phyloP scores from a whole-genome alignment of 2,888 invertebrate species.

The Spatulosminthurus flaviceps region DNA sequence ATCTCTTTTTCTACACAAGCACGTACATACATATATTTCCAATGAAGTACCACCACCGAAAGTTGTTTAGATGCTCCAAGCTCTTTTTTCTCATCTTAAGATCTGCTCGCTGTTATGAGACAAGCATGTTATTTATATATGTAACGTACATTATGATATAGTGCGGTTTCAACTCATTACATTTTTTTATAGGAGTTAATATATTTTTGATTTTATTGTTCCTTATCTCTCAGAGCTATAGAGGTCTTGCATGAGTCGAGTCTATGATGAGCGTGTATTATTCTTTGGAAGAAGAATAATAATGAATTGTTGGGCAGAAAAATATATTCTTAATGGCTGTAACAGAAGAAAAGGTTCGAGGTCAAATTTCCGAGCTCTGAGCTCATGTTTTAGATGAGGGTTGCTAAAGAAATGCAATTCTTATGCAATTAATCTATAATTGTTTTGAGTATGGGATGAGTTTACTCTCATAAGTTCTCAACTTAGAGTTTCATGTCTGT shows the following conservation, averaged over 20 bases:
- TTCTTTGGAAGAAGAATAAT: not conserved
- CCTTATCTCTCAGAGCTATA: not conserved
- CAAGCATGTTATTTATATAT: no score
- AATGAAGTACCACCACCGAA: not conserved
- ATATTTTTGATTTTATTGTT: constrained; percentile 1
- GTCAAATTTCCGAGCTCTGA: not conserved
- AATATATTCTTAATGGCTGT: not conserved
- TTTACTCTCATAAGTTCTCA: no score
- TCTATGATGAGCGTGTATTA: no score
- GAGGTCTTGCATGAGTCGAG: no score
- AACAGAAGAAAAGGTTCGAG: not conserved
- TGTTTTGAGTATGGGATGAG: not conserved
- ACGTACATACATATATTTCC: constrained; percentile 10
- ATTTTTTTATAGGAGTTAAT: not conserved
- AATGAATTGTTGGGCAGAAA: not conserved
- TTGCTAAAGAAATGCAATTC: not conserved
- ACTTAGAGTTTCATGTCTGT: no score
- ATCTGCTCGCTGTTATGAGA: no score
- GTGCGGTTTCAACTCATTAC: constrained; percentile 2
- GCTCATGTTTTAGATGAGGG: not conserved
- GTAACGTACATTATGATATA: not conserved
- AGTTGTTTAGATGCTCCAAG: not conserved
- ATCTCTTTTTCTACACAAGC: not conserved
- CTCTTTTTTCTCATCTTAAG: no score
- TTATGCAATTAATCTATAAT: constrained; percentile 2